Conservation (phyloP, 2,888 invertebrate genomes). For the Smittia sp. region DNA sequence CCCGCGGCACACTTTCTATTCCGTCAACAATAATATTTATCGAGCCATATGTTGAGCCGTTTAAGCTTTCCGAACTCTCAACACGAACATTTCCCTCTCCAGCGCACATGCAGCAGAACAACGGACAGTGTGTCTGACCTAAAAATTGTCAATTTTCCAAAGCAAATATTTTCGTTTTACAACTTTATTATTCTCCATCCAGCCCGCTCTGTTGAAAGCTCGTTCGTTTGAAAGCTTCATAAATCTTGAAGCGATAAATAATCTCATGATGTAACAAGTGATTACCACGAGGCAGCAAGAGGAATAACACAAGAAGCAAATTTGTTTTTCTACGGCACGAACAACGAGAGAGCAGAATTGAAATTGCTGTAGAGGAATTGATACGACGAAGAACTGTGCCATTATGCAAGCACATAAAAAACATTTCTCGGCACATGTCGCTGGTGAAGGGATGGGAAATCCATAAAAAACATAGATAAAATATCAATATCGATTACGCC, state of each 20-base stretch:
- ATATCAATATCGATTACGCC: conserved; percentile 26
- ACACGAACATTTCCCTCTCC: too few relatives aligned
- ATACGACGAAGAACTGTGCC: conserved; percentile 18
- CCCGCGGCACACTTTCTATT: too few relatives aligned
- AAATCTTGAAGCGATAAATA: not conserved
- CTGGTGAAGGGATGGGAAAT: conserved; percentile 2
- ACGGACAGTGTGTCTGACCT: not conserved
- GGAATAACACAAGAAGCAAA: not conserved
- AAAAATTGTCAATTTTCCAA: not conserved
- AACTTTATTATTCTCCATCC: conserved; percentile 8
- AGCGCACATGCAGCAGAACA: not conserved
- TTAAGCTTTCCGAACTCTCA: too few relatives aligned
- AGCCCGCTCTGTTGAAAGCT: too few relatives aligned
- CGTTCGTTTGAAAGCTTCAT: not conserved
- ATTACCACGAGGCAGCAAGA: conserved; percentile 5
- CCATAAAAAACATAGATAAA: conserved; percentile 20
- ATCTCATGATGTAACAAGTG: conserved; percentile 12
- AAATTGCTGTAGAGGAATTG: conserved; percentile 4
- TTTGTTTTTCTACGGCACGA: not conserved
- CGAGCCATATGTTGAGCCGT: not conserved
- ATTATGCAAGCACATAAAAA: conserved; percentile 22
- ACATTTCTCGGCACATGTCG: conserved; percentile 15
- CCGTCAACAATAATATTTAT: not conserved
- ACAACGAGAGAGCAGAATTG: not conserved
- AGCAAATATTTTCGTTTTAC: not conserved